phyloP scores from a whole-genome alignment of 1,140 invertebrate genomes.

The Rhynchophorus ferrugineus region DNA sequence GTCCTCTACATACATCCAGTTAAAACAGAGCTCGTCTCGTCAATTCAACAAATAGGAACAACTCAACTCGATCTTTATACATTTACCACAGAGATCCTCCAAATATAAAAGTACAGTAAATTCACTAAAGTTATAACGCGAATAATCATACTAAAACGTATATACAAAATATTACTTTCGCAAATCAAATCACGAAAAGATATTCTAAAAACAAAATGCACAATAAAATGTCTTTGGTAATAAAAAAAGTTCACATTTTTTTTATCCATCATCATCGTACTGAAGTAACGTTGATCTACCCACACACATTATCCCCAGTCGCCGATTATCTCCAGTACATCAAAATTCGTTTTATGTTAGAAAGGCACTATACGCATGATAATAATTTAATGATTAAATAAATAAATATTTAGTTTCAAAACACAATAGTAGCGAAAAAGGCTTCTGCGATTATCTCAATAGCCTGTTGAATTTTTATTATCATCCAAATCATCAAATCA shows the following conservation, averaged over 20 bases:
- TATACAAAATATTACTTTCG: conserved; percentile 26
- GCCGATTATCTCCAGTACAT: too few relatives aligned
- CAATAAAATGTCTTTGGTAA: conserved; percentile 25
- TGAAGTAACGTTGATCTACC: neutral
- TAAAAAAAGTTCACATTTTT: neutral
- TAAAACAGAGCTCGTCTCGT: too few relatives aligned
- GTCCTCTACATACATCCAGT: neutral
- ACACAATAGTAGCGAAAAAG: conserved; percentile 22
- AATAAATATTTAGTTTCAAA: conserved; percentile 5
- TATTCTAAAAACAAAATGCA: conserved; percentile 14
- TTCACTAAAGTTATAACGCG: neutral
- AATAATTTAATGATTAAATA: conserved; percentile 1
- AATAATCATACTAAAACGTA: conserved; percentile 28
- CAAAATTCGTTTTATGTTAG: too few relatives aligned
- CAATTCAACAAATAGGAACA: neutral
- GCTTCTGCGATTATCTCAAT: conserved; percentile 12
- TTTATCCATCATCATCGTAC: neutral
- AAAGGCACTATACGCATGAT: conserved; percentile 1
- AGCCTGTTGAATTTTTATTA: too few relatives aligned
- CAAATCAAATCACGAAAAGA: conserved; percentile 22
- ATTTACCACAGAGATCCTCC: neutral
- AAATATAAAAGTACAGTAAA: conserved; percentile 1
- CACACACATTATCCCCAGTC: too few relatives aligned
- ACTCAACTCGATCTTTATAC: neutral
- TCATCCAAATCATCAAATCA: too few relatives aligned